Conservation (phyloP, 2,113 vertebrate species). For the Eonycteris spelaea region DNA sequence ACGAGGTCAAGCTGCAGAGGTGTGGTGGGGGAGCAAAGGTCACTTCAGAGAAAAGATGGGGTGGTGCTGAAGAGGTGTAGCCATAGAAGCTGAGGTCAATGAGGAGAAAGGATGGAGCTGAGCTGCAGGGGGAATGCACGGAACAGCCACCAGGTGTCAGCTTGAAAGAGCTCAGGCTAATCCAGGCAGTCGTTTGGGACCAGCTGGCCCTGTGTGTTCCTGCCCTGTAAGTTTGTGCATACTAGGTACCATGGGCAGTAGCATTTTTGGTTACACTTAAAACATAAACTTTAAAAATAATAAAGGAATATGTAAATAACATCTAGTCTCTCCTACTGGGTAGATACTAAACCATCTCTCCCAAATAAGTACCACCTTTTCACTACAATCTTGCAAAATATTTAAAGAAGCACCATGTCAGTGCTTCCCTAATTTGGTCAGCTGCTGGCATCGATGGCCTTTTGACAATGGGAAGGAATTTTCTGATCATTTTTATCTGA, state of each 20-base stretch:
- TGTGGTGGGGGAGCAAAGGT: too few species aligned
- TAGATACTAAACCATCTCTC: not conserved
- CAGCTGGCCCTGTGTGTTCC: not conserved
- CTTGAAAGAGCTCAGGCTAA: not conserved
- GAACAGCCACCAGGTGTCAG: not conserved
- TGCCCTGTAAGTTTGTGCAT: not conserved
- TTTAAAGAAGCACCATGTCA: not conserved
- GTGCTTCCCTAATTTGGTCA: not conserved
- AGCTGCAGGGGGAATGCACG: not conserved
- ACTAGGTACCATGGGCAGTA: not conserved
- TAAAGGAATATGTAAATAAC: not conserved
- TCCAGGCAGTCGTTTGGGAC: not conserved
- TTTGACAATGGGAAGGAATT: not conserved
- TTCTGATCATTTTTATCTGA: not conserved
- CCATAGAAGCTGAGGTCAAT: too few species aligned
- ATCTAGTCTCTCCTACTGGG: not conserved
- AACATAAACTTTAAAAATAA: not conserved
- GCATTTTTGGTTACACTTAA: not conserved
- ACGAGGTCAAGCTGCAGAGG: too few species aligned
- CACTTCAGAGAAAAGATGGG: too few species aligned
- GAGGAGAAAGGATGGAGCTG: too few species aligned
- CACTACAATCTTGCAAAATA: not conserved
- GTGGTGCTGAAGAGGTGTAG: too few species aligned
- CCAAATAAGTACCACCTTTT: not conserved
- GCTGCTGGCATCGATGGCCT: not conserved